These are phyloP conservation scores for Copidosoma aretas DNA, from an alignment of 2,888 invertebrate genomes.

Conservation along the genomic window DNA sequence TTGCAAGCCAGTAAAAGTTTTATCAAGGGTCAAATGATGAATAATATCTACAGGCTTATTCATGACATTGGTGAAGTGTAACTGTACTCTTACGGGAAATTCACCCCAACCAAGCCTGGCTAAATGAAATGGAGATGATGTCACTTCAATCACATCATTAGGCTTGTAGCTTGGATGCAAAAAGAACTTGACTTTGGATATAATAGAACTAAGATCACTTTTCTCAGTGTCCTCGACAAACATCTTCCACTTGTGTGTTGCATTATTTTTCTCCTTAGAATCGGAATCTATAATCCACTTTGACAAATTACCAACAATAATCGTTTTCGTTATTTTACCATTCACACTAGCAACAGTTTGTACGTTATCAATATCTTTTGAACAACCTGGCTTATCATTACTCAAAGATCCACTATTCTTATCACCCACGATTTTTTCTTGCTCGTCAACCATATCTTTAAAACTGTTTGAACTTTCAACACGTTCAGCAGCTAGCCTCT, in stretches of 20 bases:
- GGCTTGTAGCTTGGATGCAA: conserved; percentile 88
- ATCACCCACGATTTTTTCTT: too few species aligned
- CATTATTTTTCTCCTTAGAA: conserved; percentile 70
- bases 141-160: conserved; percentile 81
- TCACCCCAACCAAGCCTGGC: conserved; percentile 91
- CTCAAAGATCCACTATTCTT: conserved; percentile 6
- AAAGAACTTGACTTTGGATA: conserved; percentile 78
- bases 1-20: conserved; percentile 82
- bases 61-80: conserved; percentile 76
- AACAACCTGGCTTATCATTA: neutral
- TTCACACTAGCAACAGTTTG: neutral
- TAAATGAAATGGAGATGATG: conserved; percentile 83
- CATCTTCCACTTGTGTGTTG: conserved; percentile 88
- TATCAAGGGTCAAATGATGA: conserved; percentile 82
- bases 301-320: conserved; percentile 77
- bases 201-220: conserved; percentile 68
- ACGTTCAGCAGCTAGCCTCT: neutral
- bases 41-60: conserved; percentile 82
- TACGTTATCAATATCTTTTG: conserved; percentile 6
- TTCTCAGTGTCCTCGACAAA: conserved; percentile 79
- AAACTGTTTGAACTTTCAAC: neutral
- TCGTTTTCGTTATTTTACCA: conserved; percentile 48
- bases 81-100: conserved; percentile 81
- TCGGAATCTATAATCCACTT: conserved; percentile 77
- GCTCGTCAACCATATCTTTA: neutral